A percentile compares a stretch with the other conserved stretches of the same genome.
Evolutionary conservation across 2,113 vertebrate genomes (phyloP).

Genomic region (Holacanthus passer): DNA sequence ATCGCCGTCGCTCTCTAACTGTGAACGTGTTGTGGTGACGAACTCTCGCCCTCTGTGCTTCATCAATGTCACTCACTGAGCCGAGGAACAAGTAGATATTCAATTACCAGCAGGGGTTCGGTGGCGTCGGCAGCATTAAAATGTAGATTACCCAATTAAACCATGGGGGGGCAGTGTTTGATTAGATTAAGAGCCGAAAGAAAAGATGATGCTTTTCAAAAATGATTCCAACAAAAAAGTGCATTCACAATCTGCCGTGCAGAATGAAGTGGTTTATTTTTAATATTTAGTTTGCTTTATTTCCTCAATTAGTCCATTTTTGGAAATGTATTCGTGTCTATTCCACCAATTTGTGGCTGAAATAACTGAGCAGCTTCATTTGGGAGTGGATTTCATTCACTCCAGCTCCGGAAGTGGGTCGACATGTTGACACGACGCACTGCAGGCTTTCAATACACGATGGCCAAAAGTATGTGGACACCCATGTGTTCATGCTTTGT

Average conservation of each 20-base stretch:
- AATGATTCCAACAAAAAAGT: conserved; percentile 3
- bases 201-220: conserved; percentile 31
- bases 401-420: conserved; percentile 43
- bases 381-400: conserved; percentile 34
- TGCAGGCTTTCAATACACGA: not conserved
- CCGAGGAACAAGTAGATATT: conserved; percentile 55
- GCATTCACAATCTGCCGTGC: conserved; percentile 15
- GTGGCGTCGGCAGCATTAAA: conserved; percentile 25
- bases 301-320: conserved; percentile 27
- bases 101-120: conserved; percentile 52
- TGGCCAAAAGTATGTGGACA: not conserved
- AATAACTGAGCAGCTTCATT: conserved; percentile 19
- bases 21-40: conserved; percentile 19
- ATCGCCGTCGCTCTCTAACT: conserved; percentile 13
- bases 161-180: conserved; percentile 82
- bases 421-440: not conserved
- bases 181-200: conserved; percentile 59
- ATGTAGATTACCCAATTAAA: conserved; percentile 66
- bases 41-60: conserved; percentile 49
- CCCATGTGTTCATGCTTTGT: too few relatives aligned
- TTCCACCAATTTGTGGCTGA: not conserved
- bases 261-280: conserved; percentile 14
- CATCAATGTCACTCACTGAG: conserved; percentile 58
- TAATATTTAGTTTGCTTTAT: conserved; percentile 17
- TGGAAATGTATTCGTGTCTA: not conserved